Base-by-base conservation (phyloP, 2,797 vertebrate genomes). In the Poecilia wingei region DNA sequence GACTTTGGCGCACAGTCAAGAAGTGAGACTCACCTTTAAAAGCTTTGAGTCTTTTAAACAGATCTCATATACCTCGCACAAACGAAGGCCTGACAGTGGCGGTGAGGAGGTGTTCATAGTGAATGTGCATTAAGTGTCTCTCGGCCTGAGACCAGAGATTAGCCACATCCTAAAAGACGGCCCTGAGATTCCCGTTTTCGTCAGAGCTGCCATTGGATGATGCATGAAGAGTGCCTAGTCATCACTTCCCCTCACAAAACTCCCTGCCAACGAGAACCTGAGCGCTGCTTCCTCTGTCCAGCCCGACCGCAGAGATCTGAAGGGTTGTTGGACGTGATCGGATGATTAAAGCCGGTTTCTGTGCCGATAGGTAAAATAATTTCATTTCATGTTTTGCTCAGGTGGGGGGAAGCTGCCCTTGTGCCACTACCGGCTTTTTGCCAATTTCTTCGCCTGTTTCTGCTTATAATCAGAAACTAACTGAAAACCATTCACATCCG, bases 1-100 rank as follows among this genome's bases (percentile, higher is more conserved):
- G 96, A 97, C 13, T 95, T 92, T 51, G 94, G 96, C 28, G 92
- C 96, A 0, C 96, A 97, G 88, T 97, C 97, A 0, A 96, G 96
- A 0, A 97, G 97, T 0, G 98, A 99, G 94, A 99, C 98, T 0
- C 97, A 98, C 90, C 97, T 99, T 90, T 99, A 95, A 89, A 36
- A 0, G 14, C 36, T 64, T 45, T 6, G 5, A 9, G 46, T 74
- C 83, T 82, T 70, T 31, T 83, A 59, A 47, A 57, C 45, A 10
- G 74, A 77, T 76, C 79, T 75, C 0, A 64, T 82, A 78, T 33
- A 75, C 79, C n/a, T 71, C 77, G 22, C 79, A n/a, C 76, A 72
- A 55, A 77, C 57, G 72, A 49, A 83, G 74, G 79, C 72, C 79
- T 0, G 61, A 4, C 72, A 47, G 1, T 6, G 72, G 43, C 68